Base-by-base conservation (phyloP, 2,797 vertebrate species). In the Molossus molossus region DNA sequence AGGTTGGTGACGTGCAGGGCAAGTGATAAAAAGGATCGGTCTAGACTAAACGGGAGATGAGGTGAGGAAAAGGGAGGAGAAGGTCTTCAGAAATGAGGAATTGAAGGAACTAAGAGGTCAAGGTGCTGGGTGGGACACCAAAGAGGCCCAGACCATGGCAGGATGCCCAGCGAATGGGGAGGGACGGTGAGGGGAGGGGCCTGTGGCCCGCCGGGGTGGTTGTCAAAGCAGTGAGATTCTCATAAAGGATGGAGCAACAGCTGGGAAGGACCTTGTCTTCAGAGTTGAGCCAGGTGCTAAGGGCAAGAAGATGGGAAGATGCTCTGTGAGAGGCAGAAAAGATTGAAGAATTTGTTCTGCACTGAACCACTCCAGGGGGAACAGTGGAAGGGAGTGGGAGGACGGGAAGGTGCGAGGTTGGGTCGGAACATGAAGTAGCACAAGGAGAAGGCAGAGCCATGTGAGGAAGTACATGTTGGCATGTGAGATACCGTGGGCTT, bases 401-500 rank as follows among this genome's bases (percentile, higher is more conserved):
- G 48, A 50, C 6, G 11, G 55, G 6, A 50, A 29, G 20, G 29
- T 73, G 40, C 0, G 11, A 88, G 40, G 37, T 27, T 55, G 15
- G 50, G 62, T 37, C 0, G 14, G 58, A 57, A 23, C 29, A 12
- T 6, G 55, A 60, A 50, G 15, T 17, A 33, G 33, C 87, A 23
- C 25, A 33, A 9, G 14, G 33, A 70, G 62, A 83, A 79, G 25
- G 17, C 0, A 12, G 40, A 25, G 9, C 33, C 13, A n/a, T 37
- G 33, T 3, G 14, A 48, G 64, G 14, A 57, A 18, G 53, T 75
- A 48, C 37, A 20, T 57, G 83, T 83, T 77, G 55, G 27, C 9
- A 23, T 1, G 2, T 13, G 83, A 57, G 33, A 60, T 13, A 9
- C 0, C 0, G 9, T 4, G 1, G n/a, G 23, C 4, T 40, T 4